Percentiles rank a stretch among this genome's conserved stretches.
Evolutionary conservation across 2,797 vertebrate genomes (phyloP).

Genomic region (Lagocephalus sceleratus): DNA sequence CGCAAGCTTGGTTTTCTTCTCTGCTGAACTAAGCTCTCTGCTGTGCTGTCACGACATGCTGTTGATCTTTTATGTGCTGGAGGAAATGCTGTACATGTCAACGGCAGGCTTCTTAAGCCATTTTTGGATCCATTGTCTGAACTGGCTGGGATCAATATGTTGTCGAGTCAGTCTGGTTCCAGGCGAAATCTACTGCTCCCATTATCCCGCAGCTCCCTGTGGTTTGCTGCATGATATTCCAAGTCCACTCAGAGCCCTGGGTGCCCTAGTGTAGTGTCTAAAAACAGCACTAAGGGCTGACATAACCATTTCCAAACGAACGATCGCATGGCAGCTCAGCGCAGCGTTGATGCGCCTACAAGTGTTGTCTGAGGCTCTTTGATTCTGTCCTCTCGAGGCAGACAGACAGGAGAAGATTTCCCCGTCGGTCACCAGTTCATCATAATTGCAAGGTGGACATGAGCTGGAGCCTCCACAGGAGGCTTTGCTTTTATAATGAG

Average conservation of each 20-base stretch:
- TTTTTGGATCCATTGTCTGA: conserved; percentile 47
- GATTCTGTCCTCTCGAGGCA: conserved; percentile 40
- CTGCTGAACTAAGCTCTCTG: background rate
- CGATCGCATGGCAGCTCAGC: conserved; percentile 47
- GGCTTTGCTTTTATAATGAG: conserved; percentile 73
- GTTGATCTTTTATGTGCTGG: conserved; percentile 4
- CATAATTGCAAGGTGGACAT: conserved; percentile 65
- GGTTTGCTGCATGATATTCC: conserved; percentile 39
- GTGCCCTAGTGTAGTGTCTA: conserved; percentile 43
- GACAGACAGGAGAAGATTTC: conserved; percentile 45
- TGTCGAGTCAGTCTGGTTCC: conserved; percentile 40
- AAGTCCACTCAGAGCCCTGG: conserved; percentile 30
- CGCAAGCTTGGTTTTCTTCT: conserved; percentile 6
- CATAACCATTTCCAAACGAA: conserved; percentile 60
- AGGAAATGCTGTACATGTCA: conserved; percentile 16
- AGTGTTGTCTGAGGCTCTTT: conserved; percentile 45
- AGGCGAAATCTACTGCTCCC: conserved; percentile 32
- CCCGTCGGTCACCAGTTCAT: conserved; percentile 50
- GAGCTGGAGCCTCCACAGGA: conserved; percentile 43
- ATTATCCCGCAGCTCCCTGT: conserved; percentile 37
- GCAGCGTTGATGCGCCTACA: conserved; percentile 50
- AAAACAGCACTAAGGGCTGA: conserved; percentile 53
- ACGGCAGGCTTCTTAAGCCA: conserved; percentile 23
- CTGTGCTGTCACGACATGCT: background rate
- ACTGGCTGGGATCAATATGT: conserved; percentile 54